Evolutionary conservation across 1,140 invertebrate genomes (phyloP), one percentile per base, ranked within the genome.

Genomic region (Bradynema listronoti): DNA sequence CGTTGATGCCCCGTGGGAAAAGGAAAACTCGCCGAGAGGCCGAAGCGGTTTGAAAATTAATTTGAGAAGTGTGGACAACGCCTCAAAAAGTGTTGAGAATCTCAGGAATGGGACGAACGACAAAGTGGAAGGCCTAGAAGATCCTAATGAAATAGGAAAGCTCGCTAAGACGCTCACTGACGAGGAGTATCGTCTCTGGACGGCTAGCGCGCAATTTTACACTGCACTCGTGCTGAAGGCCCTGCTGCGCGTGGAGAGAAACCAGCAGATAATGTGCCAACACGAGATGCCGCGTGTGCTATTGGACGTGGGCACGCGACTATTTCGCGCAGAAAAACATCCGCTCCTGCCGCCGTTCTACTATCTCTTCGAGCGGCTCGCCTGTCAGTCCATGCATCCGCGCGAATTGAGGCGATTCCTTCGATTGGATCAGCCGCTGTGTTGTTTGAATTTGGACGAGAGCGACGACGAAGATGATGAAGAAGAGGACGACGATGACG

Each of bases 241-340:
- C 6, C n/a, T 50, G 47, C 27, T 32, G n/a, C 82, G 91, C 56
- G 89, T 84, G 66, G 91, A 95, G 78, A 84, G 90, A 43, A 98
- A 97, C 82, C 92, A 96, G 79, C 92, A 97, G 81, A 86, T 95
- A 19, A 94, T 97, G 90, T 97, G 93, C 78, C 90, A 93, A 65
- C 86, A 86, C 45, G 88, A 88, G 5, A 86, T 97, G 77, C 89
- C 89, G 24, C 85, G 86, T 36, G 85, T 63, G 54, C 81, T 97
- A 56, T 82, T 98, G 25, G 84, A 83, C 29, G 84, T 88, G 46
- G 89, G 87, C 16, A 85, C 85, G 58, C 81, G 85, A 3, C 86
- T 91, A 1, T 80, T 98, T 45, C 87, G 89, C 62, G 86, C 90
- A 72, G 93, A 97, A 80, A 83, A 84, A 14, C 91, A 96, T 83